Percentiles rank a stretch among this genome's conserved stretches.
phyloP scores from a whole-genome alignment of 1,140 invertebrate genomes.

The Hesperophylax magnus region DNA sequence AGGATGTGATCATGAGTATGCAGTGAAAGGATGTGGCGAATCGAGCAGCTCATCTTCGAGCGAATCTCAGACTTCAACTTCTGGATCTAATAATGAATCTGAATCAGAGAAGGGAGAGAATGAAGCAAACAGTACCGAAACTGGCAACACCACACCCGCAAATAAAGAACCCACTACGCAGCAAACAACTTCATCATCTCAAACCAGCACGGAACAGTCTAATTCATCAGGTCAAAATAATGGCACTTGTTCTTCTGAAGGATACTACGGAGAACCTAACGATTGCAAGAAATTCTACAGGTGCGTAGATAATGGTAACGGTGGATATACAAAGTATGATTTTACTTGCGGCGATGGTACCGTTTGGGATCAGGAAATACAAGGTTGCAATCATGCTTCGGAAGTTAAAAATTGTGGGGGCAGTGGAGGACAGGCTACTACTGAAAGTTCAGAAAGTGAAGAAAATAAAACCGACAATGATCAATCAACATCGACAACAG shows the following conservation, averaged over 20 bases:
- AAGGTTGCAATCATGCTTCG: constrained; percentile 78
- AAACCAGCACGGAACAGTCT: constrained; percentile 73
- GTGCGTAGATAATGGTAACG: constrained; percentile 77
- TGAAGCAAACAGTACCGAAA: constrained; percentile 3
- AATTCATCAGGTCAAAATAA: constrained; percentile 54
- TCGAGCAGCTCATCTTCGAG: constrained; percentile 45
- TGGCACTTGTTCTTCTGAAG: constrained; percentile 65
- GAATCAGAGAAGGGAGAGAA: constrained; percentile 7
- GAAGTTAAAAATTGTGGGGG: constrained; percentile 65
- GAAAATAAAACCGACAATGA: constrained; percentile 44
- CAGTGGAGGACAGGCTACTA: constrained; percentile 37
- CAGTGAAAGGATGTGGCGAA: constrained; percentile 63
- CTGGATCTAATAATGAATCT: constrained; percentile 46
- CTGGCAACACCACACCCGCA: not conserved
- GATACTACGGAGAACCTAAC: constrained; percentile 67
- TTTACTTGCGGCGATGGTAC: constrained; percentile 82
- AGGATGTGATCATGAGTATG: constrained; percentile 78
- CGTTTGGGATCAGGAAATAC: constrained; percentile 78
- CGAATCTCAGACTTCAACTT: constrained; percentile 37
- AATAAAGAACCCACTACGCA: constrained; percentile 22
- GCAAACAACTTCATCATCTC: constrained; percentile 41
- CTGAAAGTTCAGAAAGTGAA: constrained; percentile 41
- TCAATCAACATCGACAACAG: constrained; percentile 29
- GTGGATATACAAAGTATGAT: constrained; percentile 75
- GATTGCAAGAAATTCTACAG: constrained; percentile 81